Evolutionary conservation across 2,113 vertebrate genomes (phyloP).

Genomic region (Neolamprologus sp.): DNA sequence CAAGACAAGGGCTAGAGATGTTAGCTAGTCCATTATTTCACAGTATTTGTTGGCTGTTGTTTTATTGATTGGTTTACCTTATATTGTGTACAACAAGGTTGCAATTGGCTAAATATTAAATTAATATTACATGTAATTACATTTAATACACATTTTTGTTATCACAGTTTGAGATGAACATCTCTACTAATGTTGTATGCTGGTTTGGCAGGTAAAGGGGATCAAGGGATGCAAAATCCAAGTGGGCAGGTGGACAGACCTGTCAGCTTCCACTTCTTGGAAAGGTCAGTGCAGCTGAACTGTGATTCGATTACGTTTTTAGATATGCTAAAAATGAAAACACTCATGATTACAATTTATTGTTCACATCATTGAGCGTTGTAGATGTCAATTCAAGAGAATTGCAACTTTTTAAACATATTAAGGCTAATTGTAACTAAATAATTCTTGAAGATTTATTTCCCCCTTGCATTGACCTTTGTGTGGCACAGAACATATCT

Average conservation of each 20-base stretch:
- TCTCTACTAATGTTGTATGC: background rate
- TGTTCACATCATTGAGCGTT: background rate
- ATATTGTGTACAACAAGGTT: background rate
- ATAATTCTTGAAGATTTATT: background rate
- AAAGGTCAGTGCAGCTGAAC: slow-evolving; percentile 37
- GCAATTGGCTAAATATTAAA: background rate
- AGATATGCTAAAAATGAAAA: background rate
- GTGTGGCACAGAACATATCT: background rate
- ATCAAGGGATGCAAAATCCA: slow-evolving; percentile 43
- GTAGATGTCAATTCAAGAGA: background rate
- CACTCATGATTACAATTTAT: background rate
- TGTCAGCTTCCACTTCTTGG: slow-evolving; percentile 33
- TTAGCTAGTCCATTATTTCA: background rate
- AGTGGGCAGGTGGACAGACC: slow-evolving; percentile 47
- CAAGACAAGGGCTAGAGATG: background rate
- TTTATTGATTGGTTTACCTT: background rate
- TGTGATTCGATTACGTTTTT: background rate
- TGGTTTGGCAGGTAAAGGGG: slow-evolving; percentile 44
- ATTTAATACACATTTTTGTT: background rate
- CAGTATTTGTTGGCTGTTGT: background rate
- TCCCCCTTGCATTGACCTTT: fast-evolving
- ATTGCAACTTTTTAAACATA: background rate
- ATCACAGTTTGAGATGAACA: background rate
- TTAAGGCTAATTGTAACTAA: background rate
- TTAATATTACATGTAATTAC: background rate